phyloP scores from a whole-genome alignment of 2,113 vertebrate genomes.

The Onychorhynchus coronatus region DNA sequence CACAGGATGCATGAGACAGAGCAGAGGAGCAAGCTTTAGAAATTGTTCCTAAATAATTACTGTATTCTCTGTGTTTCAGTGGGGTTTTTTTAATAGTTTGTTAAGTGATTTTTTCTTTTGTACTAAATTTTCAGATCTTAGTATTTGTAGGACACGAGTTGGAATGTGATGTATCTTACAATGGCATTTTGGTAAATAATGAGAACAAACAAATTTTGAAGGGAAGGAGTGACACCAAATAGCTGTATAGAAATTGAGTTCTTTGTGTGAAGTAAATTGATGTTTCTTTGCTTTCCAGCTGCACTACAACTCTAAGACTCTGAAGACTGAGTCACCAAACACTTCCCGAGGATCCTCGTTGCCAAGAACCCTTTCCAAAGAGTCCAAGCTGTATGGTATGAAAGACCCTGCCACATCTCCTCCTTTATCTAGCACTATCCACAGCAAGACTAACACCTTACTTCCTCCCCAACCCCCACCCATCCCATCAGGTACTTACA shows the following conservation, averaged over 20 bases:
- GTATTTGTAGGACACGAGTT: not conserved
- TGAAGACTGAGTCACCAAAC: constrained; percentile 94
- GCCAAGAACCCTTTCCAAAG: constrained; percentile 95
- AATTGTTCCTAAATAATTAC: not conserved
- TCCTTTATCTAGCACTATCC: constrained; percentile 79
- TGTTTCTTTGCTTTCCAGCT: constrained; percentile 77
- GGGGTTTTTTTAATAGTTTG: not conserved
- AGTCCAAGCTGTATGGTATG: constrained; percentile 99
- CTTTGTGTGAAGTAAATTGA: not conserved
- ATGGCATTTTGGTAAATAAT: not conserved
- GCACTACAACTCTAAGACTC: constrained; percentile 97
- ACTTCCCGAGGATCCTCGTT: constrained; percentile 95
- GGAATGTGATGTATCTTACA: not conserved
- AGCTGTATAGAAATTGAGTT: not conserved
- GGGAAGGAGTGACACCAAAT: not conserved
- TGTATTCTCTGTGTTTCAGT: not conserved
- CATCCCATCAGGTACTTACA: constrained; percentile 90
- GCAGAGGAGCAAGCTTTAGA: not conserved
- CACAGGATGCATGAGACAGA: not conserved
- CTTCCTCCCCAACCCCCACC: constrained; percentile 95
- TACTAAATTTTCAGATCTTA: not conserved
- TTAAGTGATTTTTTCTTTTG: not conserved
- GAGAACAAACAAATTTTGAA: not conserved
- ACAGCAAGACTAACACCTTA: constrained; percentile 93
- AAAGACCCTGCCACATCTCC: constrained; percentile 84